These are phyloP conservation scores for Tetropium fuscum DNA, from an alignment of 2,888 invertebrate genomes.

Conservation along the genomic window DNA sequence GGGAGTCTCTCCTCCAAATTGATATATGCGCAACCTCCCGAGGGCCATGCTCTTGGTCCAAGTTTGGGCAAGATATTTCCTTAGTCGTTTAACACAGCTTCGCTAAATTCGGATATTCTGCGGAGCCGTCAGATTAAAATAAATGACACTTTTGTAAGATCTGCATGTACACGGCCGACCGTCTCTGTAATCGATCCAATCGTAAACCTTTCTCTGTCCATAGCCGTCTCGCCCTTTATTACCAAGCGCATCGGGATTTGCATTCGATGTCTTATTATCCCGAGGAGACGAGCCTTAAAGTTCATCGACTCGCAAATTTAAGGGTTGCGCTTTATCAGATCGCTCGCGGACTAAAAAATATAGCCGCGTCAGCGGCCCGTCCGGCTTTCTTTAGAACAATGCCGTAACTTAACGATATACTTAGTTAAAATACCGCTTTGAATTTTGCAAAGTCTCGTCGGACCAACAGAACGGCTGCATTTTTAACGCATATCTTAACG, in stretches of 20 bases:
- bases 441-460: constrained; percentile 32
- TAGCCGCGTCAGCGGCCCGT: constrained; percentile 59
- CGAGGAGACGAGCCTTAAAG: constrained; percentile 40
- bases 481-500: constrained; percentile 43
- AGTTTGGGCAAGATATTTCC: constrained; percentile 31
- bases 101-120: constrained; percentile 60
- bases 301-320: constrained; percentile 62
- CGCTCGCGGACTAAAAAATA: constrained; percentile 55
- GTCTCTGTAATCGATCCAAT: constrained; percentile 59
- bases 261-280: constrained; percentile 54
- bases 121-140: constrained; percentile 50
- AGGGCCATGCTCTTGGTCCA: constrained; percentile 5
- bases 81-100: constrained; percentile 36
- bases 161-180: constrained; percentile 57
- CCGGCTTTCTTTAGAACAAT: constrained; percentile 57
- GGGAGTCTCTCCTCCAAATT: too few species aligned
- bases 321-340: constrained; percentile 60
- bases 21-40: too few species aligned
- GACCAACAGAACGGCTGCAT: constrained; percentile 44
- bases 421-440: constrained; percentile 56
- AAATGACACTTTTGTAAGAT: constrained; percentile 59
- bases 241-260: constrained; percentile 42
- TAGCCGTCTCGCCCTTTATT: constrained; percentile 39
- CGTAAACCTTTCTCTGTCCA: constrained; percentile 53
- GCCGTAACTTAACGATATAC: constrained; percentile 62